Evolutionary conservation across 2,113 vertebrate genomes (phyloP).

Genomic region (Eublepharis macularius): DNA sequence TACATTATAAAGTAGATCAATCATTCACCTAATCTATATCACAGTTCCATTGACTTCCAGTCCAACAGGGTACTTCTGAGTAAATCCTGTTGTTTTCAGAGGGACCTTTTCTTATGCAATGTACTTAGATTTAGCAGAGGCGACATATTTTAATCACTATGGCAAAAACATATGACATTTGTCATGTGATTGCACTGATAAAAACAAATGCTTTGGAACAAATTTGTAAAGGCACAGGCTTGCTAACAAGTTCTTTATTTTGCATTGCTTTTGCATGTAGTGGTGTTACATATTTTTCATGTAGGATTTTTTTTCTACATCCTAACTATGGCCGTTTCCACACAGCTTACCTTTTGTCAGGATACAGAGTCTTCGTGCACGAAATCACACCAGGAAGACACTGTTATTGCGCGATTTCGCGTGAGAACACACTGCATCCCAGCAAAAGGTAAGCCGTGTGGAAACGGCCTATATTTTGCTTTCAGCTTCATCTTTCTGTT

Average conservation of each 20-base stretch:
- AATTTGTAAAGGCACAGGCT: not conserved
- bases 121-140: not conserved
- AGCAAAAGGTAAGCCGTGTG: too few species aligned
- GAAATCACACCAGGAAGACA: too few species aligned
- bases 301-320: not conserved
- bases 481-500: not conserved
- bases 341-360: too few species aligned
- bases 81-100: not conserved
- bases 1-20: not conserved
- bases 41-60: not conserved
- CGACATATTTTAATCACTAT: not conserved
- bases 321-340: too few species aligned
- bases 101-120: not conserved
- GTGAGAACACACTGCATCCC: too few species aligned
- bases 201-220: not conserved
- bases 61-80: not conserved
- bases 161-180: not conserved
- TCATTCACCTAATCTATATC: not conserved
- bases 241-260: not conserved
- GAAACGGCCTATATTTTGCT: too few species aligned
- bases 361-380: too few species aligned
- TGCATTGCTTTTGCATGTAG: not conserved
- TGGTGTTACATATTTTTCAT: not conserved
- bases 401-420: too few species aligned
- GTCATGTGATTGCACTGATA: not conserved